Evolutionary conservation across 1,140 invertebrate species (phyloP).

Genomic region (Oryctes rhinoceros): DNA sequence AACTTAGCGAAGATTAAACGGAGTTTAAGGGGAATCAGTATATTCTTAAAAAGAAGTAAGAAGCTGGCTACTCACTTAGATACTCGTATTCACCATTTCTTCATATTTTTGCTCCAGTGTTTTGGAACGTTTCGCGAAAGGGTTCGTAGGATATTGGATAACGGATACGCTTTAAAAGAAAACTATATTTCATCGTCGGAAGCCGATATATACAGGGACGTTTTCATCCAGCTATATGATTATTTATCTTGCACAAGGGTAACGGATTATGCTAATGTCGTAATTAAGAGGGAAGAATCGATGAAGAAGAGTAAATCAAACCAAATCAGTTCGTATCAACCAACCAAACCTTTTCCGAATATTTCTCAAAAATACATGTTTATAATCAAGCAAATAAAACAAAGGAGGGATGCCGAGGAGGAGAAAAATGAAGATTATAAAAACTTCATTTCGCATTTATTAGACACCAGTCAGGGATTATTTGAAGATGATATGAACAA

Average conservation of each 20-base stretch:
- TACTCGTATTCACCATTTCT: slow-evolving; percentile 15
- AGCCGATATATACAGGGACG: slow-evolving; percentile 26
- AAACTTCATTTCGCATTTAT: not conserved
- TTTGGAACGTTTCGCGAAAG: slow-evolving; percentile 19
- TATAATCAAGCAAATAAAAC: slow-evolving; percentile 2
- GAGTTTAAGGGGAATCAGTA: not conserved
- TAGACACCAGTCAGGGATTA: not conserved
- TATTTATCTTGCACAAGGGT: slow-evolving; percentile 20
- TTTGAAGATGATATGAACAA: not conserved
- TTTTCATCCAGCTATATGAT: slow-evolving; percentile 5
- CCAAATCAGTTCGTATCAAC: not conserved
- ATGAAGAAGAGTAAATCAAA: not conserved
- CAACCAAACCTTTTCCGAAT: not conserved
- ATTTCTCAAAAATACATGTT: not conserved
- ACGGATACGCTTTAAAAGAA: not conserved
- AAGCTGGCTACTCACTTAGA: not conserved
- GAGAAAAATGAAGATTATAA: slow-evolving; percentile 20
- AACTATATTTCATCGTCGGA: slow-evolving; percentile 8
- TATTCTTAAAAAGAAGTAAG: slow-evolving; percentile 2
- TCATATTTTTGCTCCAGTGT: slow-evolving; percentile 14
- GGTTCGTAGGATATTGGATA: not conserved
- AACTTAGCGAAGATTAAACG: not conserved
- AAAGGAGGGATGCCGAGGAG: not conserved
- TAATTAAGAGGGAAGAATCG: not conserved
- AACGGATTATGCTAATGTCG: not conserved